Conservation (phyloP, 2,797 vertebrate species). For the Bradypodion ventrale region DNA sequence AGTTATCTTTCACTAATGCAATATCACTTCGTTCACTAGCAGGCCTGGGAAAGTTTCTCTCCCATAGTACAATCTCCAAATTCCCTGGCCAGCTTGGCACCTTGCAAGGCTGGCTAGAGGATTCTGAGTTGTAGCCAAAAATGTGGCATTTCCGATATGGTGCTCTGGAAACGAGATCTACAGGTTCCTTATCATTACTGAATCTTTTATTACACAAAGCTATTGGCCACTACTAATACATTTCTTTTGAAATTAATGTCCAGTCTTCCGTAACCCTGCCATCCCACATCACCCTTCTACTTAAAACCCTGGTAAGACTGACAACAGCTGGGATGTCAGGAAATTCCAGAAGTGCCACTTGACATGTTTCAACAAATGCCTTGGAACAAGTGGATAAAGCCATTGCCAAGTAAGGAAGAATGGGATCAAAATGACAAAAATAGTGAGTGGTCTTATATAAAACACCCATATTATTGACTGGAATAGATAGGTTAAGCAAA, state of each 20-base stretch:
- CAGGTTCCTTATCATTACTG: background rate
- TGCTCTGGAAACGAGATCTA: background rate
- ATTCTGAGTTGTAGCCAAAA: no score
- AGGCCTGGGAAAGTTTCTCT: no score
- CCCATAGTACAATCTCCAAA: no score
- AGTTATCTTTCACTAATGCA: background rate
- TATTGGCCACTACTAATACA: background rate
- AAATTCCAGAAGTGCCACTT: background rate
- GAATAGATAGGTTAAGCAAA: background rate
- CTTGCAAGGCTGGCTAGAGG: no score
- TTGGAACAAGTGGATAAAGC: background rate
- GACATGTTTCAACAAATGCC: conserved; percentile 48
- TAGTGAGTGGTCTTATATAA: background rate
- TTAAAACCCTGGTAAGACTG: conserved; percentile 2
- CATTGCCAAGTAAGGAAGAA: background rate
- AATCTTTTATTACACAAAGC: background rate
- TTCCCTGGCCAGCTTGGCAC: no score
- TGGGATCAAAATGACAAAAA: conserved; percentile 3
- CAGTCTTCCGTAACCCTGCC: background rate
- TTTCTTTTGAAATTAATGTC: background rate
- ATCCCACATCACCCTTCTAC: background rate
- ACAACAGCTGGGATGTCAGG: conserved; percentile 46
- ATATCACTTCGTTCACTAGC: background rate
- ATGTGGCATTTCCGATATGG: no score
- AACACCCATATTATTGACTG: background rate